Base-by-base conservation (phyloP, 2,797 vertebrate species). In the Brachyrhaphis roseni region DNA sequence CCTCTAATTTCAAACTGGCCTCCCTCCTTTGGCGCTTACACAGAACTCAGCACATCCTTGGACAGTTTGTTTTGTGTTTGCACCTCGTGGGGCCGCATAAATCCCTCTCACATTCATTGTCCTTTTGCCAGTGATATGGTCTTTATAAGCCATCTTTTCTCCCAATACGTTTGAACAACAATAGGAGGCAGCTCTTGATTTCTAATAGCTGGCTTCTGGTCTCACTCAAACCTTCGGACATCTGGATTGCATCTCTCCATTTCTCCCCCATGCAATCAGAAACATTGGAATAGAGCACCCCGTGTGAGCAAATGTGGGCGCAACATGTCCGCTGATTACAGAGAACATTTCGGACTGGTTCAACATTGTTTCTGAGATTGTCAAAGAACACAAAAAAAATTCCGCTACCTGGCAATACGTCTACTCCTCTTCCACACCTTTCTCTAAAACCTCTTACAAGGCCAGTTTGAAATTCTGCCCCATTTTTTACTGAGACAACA, bases 171-270 rank as follows among this genome's bases (percentile, higher is more conserved):
- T 51, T 89, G 89, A 93, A 95, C 91, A 88, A 85, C 88, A 92
- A 92, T 94, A 91, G 91, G 95, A 96, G 92, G 91, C 93, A 92
- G 89, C 59, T 91, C 89, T 94, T 93, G 88, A 92, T 94, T 95
- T 96, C 96, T 96, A 97, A 95, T 94, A 90, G 89, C 77, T 59
- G 2, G 94, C 95, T 95, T 96, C 97, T 98, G 97, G 93, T 96
- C 96, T 96, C 95, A 94, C 96, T 98, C 96, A 96, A 90, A 90
- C 83, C 90, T 87, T 8, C 83, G 88, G 92, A 95, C 97, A 97
- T 96, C 95, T 97, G 97, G 94, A 97, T 97, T 94, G 86, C 86
- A 96, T 97, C 95, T 96, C 89, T 84, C 70, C 10, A 23, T 41
- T 71, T 88, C 88, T 90, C 85, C 82, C 77, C 85, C 84, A 89